Evolutionary conservation across 1,140 invertebrate genomes (phyloP), one percentile per base, ranked within the genome.

Genomic region (Heliconius himera): DNA sequence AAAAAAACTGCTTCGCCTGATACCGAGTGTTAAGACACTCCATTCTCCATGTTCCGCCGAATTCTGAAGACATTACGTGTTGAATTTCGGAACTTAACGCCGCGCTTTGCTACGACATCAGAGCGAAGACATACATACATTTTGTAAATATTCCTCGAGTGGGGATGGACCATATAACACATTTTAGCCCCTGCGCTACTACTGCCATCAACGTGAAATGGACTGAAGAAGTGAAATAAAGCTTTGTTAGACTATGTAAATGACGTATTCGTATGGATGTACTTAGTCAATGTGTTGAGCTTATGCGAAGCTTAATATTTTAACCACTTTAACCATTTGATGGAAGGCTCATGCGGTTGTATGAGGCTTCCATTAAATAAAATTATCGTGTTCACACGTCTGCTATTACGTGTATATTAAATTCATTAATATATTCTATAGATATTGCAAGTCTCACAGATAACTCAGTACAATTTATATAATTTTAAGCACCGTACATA

Each of bases 341-440:
- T 36, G 33, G 33, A 36, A 36, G 6, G 33, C 33, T 36, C 33
- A 36, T 1, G 33, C 33, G 33, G 33, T 36, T 36, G 60, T 66
- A 66, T 66, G 26, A 66, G 26, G 22, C 26, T 29, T 29, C 11
- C 3, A 66, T 66, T 26, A 29, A 66, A 66, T 66, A 26, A 66
- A 73, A 73, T 73, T 73, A 73, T 73, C 71, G 22, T 49, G 8
- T 18, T 49, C 71, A 22, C 33, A 41, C 71, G 16, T 73, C 36
- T 22, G 22, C 26, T 73, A n/a, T 46, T 13, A 26, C 71, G n/a
- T 26, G n/a, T 16, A 22, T 46, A 46, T 49, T 26, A 38, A 73
- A 73, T 73, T 73, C 36, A 26, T 73, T 73, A 29, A 73, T 49
- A 66, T 29, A 13, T 3, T 66, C 60, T 8, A 2, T 9, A 6